Conservation (phyloP, 2,888 invertebrate genomes). For the Nematopogon swammerdamellus region DNA sequence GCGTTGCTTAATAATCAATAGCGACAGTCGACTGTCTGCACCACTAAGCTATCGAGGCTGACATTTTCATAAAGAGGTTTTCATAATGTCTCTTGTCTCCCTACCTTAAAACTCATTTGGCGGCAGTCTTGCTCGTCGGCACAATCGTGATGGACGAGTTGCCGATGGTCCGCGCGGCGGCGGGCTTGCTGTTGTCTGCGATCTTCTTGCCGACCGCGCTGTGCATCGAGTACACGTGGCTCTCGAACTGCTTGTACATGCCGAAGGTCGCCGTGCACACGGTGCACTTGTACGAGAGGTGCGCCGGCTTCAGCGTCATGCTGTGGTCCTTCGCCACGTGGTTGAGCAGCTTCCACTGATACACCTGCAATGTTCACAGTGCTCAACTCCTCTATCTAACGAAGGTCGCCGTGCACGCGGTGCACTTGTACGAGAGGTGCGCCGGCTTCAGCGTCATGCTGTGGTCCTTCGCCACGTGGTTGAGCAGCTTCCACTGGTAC, state of each 20-base stretch:
- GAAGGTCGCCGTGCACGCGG: constrained; percentile 92
- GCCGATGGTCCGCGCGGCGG: constrained; percentile 16
- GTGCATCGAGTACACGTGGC: constrained; percentile 92
- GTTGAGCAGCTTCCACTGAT: constrained; percentile 87
- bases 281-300: constrained; percentile 92
- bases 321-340: constrained; percentile 92
- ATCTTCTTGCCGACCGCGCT: constrained; percentile 87
- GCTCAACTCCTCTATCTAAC: too few species aligned
- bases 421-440: constrained; percentile 92
- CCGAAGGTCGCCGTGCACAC: constrained; percentile 94
- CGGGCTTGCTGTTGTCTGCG: constrained; percentile 69
- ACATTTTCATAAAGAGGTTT: too few species aligned
- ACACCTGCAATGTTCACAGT: too few species aligned
- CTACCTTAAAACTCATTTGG: too few species aligned
- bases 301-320: constrained; percentile 90
- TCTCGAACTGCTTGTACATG: constrained; percentile 95
- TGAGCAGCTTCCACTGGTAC: constrained; percentile 86
- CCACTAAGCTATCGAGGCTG: too few species aligned
- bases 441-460: constrained; percentile 92
- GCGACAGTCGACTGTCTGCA: too few species aligned
- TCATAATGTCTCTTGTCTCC: too few species aligned
- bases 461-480: constrained; percentile 91
- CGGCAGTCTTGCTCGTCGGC: too few species aligned
- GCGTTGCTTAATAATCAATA: too few species aligned
- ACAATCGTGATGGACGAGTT: too few species aligned